Evolutionary conservation across 2,888 invertebrate genomes (phyloP).

Genomic region (Diabrotica balteata): DNA sequence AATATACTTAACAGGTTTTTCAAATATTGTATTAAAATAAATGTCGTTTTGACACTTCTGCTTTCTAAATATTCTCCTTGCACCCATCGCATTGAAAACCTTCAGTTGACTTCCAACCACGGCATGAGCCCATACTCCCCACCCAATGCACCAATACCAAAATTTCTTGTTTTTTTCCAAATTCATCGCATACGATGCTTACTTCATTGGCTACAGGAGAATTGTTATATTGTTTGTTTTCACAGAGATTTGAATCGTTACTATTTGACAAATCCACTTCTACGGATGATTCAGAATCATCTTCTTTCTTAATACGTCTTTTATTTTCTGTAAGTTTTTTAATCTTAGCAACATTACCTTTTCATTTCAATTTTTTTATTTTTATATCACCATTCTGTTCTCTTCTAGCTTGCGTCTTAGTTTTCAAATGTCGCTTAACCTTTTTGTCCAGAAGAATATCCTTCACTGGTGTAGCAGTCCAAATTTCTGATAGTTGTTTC

Average conservation of each 20-base stretch:
- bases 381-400: neutral
- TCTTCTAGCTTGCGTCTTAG: too few relatives aligned
- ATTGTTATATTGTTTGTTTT: neutral
- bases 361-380: constrained; percentile 22
- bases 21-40: too few relatives aligned
- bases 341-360: constrained; percentile 10
- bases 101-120: too few relatives aligned
- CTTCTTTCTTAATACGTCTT: constrained; percentile 4
- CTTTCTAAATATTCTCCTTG: too few relatives aligned
- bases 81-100: too few relatives aligned
- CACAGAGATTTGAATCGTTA: constrained; percentile 5
- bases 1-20: too few relatives aligned
- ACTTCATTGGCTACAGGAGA: too few relatives aligned
- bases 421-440: neutral
- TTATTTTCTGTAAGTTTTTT: neutral
- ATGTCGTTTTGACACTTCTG: too few relatives aligned
- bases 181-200: too few relatives aligned
- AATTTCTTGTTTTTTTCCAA: too few relatives aligned
- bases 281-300: constrained; percentile 10
- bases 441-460: constrained; percentile 20
- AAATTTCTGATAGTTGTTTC: constrained; percentile 24
- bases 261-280: constrained; percentile 7
- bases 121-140: too few relatives aligned
- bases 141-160: too few relatives aligned
- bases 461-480: constrained; percentile 1